Conservation (phyloP, 2,797 vertebrate species). For the Rhabdophis nuchalis region DNA sequence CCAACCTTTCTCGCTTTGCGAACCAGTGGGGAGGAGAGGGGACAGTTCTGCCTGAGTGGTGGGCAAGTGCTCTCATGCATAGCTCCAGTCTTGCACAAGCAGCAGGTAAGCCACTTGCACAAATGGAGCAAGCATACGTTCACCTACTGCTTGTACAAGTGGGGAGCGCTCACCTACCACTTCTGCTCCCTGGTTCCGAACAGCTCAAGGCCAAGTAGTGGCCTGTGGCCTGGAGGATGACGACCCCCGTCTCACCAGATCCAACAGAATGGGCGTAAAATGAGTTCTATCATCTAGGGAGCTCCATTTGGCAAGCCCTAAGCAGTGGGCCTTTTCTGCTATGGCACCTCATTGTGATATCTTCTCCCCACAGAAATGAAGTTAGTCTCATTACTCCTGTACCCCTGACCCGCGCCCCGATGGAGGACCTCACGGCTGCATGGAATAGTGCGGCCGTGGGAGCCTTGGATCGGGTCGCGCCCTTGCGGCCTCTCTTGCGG, state of each 20-base stretch:
- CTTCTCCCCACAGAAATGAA: not conserved
- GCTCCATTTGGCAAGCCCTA: not conserved
- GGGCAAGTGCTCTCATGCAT: too few relatives aligned
- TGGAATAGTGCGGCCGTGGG: too few relatives aligned
- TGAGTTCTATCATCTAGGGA: not conserved
- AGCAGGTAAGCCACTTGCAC: not conserved
- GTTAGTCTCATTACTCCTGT: not conserved
- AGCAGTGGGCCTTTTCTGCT: not conserved
- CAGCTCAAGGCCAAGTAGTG: not conserved
- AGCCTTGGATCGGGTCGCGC: too few relatives aligned
- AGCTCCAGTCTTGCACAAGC: not conserved
- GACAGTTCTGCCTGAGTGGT: not conserved
- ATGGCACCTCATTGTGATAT: not conserved
- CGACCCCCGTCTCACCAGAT: not conserved
- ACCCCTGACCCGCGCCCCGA: too few relatives aligned
- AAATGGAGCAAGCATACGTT: not conserved
- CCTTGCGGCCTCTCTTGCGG: too few relatives aligned
- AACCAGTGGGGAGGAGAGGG: not conserved
- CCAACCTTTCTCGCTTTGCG: not conserved
- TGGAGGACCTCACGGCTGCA: too few relatives aligned
- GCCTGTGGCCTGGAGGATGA: too few relatives aligned
- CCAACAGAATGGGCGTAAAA: not conserved
- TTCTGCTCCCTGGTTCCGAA: not conserved
- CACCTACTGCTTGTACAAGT: not conserved
- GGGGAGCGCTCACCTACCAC: not conserved